Evolutionary conservation across 2,113 vertebrate genomes (phyloP).

Genomic region (Rostratula benghalensis): DNA sequence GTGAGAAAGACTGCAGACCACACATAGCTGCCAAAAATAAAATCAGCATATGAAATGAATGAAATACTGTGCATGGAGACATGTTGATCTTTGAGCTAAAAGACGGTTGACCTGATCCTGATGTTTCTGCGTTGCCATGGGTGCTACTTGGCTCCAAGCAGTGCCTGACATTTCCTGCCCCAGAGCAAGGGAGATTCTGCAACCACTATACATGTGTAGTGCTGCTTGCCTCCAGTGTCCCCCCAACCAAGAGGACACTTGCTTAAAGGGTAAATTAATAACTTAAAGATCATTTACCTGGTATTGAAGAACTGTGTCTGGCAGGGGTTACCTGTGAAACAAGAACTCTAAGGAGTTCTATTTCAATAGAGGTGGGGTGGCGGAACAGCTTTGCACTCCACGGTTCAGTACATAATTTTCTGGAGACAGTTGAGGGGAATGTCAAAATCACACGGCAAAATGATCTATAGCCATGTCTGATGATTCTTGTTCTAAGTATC

Average conservation of each 20-base stretch:
- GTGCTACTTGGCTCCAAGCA: background rate
- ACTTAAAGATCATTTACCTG: background rate
- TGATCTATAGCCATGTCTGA: background rate
- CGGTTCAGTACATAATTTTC: background rate
- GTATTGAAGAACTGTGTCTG: fast-evolving
- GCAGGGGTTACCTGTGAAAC: background rate
- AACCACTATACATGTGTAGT: background rate
- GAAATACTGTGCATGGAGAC: background rate
- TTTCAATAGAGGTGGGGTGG: background rate
- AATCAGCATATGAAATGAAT: background rate
- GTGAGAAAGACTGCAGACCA: background rate
- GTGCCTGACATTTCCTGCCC: background rate
- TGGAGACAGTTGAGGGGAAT: background rate
- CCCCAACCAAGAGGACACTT: background rate
- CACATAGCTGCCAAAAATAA: background rate
- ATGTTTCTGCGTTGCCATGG: background rate
- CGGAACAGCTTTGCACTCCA: background rate
- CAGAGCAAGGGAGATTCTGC: background rate
- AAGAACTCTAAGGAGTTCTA: background rate
- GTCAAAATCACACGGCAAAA: background rate
- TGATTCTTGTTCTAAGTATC: background rate
- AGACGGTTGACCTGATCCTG: background rate
- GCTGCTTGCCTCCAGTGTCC: background rate
- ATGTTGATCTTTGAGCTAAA: background rate
- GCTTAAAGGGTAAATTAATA: background rate